These are phyloP conservation scores for Pinna nobilis DNA, from an alignment of 1,140 invertebrate species.

Conservation along the genomic window DNA sequence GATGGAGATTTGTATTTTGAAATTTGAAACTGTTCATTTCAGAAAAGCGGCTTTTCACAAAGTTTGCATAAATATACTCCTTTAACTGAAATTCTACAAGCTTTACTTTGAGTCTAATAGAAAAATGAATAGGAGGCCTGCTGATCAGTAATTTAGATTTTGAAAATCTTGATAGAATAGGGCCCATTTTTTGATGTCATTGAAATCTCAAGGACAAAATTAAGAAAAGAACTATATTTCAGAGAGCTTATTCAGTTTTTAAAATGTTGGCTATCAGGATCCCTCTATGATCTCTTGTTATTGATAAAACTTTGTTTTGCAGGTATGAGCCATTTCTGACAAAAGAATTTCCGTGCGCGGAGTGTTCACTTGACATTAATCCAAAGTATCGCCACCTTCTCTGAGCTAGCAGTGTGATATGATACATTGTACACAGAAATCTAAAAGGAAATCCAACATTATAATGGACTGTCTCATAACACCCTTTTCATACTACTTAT, in stretches of 20 bases:
- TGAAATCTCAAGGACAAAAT: neutral
- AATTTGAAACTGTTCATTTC: too few relatives aligned
- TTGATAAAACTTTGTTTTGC: constrained; percentile 5
- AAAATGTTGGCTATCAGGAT: neutral
- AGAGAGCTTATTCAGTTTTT: neutral
- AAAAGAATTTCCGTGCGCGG: constrained; percentile 68
- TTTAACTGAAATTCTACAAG: too few relatives aligned
- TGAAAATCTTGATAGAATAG: neutral
- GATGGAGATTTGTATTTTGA: too few relatives aligned
- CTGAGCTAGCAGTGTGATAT: constrained; percentile 9
- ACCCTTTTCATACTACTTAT: too few relatives aligned
- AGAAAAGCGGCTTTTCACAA: too few relatives aligned
- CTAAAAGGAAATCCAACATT: too few relatives aligned
- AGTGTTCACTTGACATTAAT: constrained; percentile 68
- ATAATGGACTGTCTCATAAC: too few relatives aligned
- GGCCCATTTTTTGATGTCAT: neutral
- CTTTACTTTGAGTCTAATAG: too few relatives aligned
- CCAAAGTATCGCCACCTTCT: constrained; percentile 64
- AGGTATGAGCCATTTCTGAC: constrained; percentile 72
- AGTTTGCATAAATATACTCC: too few relatives aligned
- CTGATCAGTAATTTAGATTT: neutral
- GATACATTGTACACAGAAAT: neutral
- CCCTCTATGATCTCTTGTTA: neutral
- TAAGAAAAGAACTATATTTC: neutral
- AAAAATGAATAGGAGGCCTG: neutral